These are phyloP conservation scores for Myiopsitta monachus DNA, from an alignment of 2,113 vertebrate species.

Conservation along the genomic window DNA sequence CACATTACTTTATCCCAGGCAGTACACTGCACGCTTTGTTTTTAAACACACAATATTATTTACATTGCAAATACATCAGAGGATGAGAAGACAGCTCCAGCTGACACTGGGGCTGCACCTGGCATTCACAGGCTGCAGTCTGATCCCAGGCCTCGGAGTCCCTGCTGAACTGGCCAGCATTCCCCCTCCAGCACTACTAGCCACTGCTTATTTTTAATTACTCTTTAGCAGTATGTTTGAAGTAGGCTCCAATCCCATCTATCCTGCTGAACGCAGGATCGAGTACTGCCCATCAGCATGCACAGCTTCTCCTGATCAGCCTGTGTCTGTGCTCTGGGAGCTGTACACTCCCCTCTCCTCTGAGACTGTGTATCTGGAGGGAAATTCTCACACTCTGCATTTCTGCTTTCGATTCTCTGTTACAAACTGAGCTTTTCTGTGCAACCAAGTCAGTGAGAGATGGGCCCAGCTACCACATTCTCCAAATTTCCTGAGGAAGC, in stretches of 20 bases:
- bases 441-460: background rate
- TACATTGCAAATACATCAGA: background rate
- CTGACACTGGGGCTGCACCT: background rate
- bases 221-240: background rate
- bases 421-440: background rate
- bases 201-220: background rate
- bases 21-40: background rate
- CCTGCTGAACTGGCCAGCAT: background rate
- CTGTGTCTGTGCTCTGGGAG: background rate
- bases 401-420: background rate
- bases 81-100: background rate
- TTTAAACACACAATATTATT: background rate
- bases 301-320: background rate
- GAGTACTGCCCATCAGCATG: background rate
- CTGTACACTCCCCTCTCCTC: background rate
- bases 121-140: background rate
- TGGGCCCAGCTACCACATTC: background rate
- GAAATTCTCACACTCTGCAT: background rate
- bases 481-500: background rate
- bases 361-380: background rate
- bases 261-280: background rate
- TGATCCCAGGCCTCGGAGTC: accelerated
- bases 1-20: background rate
- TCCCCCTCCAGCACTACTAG: background rate
- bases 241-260: background rate